Conservation (phyloP, 2,113 vertebrate genomes). For the Zapus hudsonius region DNA sequence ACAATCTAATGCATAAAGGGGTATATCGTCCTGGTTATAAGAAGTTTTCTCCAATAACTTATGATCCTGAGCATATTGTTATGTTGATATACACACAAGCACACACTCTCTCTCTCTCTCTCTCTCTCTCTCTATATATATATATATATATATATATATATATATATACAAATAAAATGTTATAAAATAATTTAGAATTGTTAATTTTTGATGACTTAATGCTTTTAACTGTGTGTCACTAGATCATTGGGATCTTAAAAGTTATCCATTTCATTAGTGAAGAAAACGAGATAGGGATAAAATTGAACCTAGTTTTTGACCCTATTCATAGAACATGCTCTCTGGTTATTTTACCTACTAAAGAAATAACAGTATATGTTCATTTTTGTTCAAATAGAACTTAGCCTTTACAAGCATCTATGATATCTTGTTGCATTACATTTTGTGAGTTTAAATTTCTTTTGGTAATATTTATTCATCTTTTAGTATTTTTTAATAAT, state of each 20-base stretch:
- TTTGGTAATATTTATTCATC: neutral
- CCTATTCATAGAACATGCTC: neutral
- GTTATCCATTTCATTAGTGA: neutral
- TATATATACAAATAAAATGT: too few species aligned
- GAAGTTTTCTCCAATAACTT: too few species aligned
- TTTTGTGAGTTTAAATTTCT: conserved; percentile 37
- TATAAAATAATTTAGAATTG: too few species aligned
- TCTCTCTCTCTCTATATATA: too few species aligned
- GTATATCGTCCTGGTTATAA: too few species aligned
- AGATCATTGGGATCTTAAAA: neutral
- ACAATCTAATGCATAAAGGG: too few species aligned
- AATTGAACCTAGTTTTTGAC: neutral
- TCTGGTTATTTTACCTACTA: conserved; percentile 6
- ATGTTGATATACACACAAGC: too few species aligned
- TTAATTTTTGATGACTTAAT: neutral
- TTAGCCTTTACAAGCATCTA: conserved; percentile 21
- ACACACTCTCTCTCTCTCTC: too few species aligned
- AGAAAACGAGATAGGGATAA: neutral
- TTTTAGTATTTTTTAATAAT: too few species aligned
- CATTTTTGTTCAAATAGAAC: conserved; percentile 39
- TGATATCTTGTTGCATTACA: neutral
- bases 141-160: too few species aligned
- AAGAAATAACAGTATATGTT: conserved; percentile 17
- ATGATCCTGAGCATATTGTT: too few species aligned
- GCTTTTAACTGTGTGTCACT: neutral